Conservation (phyloP, 2,888 invertebrate genomes). For the Stenichneumon culpator region DNA sequence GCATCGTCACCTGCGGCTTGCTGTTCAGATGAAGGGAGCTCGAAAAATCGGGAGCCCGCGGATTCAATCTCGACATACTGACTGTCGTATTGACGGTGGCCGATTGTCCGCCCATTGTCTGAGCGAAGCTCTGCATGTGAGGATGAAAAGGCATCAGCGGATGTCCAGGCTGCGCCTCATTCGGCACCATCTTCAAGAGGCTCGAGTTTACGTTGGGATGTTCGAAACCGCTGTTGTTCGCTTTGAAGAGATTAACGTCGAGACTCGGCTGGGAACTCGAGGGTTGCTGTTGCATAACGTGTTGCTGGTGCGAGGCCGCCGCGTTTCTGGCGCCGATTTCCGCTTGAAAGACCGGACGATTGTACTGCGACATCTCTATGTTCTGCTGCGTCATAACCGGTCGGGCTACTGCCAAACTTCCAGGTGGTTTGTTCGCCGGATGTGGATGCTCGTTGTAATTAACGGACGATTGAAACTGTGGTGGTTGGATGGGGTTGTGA, state of each 20-base stretch:
- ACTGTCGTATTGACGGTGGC: slow-evolving; percentile 85
- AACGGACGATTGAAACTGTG: slow-evolving; percentile 78
- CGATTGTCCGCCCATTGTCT: slow-evolving; percentile 79
- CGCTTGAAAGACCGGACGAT: slow-evolving; percentile 79
- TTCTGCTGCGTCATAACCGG: slow-evolving; percentile 81
- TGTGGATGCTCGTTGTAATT: slow-evolving; percentile 79
- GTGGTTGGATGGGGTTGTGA: slow-evolving; percentile 79
- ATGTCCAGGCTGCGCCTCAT: slow-evolving; percentile 78
- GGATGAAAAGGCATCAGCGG: slow-evolving; percentile 80
- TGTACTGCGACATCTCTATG: slow-evolving; percentile 78
- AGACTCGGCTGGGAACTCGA: slow-evolving; percentile 79
- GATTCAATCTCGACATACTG: slow-evolving; percentile 90
- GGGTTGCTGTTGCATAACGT: slow-evolving; percentile 76
- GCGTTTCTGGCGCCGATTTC: slow-evolving; percentile 77
- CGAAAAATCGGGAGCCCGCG: slow-evolving; percentile 93
- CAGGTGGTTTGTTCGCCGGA: slow-evolving; percentile 78
- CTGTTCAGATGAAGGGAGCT: slow-evolving; percentile 85
- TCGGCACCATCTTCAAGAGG: slow-evolving; percentile 85
- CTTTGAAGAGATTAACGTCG: slow-evolving; percentile 80
- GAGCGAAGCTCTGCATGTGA: slow-evolving; percentile 81
- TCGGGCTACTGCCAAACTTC: slow-evolving; percentile 82
- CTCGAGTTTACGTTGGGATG: slow-evolving; percentile 81
- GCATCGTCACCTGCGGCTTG: slow-evolving; percentile 82
- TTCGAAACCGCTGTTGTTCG: slow-evolving; percentile 77
- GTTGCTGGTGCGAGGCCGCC: slow-evolving; percentile 74